Conservation (phyloP, 2,888 invertebrate species). For the Cotesia congregata region DNA sequence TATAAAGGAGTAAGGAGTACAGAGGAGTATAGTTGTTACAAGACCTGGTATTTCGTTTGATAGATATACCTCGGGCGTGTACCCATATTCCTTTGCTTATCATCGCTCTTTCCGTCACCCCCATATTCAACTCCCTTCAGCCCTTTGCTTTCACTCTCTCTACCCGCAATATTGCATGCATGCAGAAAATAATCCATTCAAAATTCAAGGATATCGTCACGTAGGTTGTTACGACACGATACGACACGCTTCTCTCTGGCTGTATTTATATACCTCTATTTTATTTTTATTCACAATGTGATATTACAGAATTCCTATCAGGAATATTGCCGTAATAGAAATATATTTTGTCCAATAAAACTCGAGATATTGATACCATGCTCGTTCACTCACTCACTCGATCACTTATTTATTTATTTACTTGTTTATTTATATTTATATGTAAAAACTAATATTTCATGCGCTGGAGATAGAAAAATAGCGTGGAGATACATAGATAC, state of each 20-base stretch:
- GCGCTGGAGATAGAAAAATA: neutral
- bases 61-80: neutral
- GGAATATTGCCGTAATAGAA: neutral
- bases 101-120: neutral
- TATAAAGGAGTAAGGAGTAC: too few species aligned
- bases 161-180: neutral
- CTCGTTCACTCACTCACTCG: too few species aligned
- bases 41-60: constrained; percentile 16
- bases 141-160: neutral
- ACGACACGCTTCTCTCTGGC: neutral
- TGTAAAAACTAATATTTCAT: neutral
- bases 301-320: constrained; percentile 12
- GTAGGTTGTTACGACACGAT: constrained; percentile 5
- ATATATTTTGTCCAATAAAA: constrained; percentile 11
- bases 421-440: neutral
- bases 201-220: constrained; percentile 14
- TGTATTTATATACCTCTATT: too few species aligned
- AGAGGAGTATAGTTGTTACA: neutral
- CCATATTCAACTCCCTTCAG: neutral
- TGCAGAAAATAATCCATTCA: constrained; percentile 33
- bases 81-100: neutral
- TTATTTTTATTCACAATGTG: too few species aligned
- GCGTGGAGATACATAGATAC: constrained; percentile 12
- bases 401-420: neutral
- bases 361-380: neutral